A percentile compares a stretch with the other conserved stretches of the same genome.
Conservation (phyloP, 2,113 vertebrate species). For the Zapornia atra region DNA sequence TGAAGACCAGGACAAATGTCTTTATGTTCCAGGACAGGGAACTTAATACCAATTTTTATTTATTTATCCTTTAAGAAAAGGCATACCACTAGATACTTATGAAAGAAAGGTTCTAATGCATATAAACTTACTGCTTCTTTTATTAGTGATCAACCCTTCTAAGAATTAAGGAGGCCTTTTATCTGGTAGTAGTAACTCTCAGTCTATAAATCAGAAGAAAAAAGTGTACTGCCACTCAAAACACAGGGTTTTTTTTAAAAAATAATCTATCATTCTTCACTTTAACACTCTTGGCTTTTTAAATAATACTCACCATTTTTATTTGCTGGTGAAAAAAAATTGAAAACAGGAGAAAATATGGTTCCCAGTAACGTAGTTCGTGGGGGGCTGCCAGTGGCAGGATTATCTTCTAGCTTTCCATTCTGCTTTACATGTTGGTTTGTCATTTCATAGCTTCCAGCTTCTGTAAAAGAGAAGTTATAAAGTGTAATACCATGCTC, state of each 20-base stretch:
- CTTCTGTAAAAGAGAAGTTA: constrained; percentile 74
- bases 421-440: constrained; percentile 92
- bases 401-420: constrained; percentile 90
- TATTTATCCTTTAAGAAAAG: neutral
- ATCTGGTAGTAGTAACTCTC: neutral
- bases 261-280: neutral
- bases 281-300: neutral
- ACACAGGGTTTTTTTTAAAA: neutral
- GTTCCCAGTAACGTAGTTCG: constrained; percentile 93
- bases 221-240: neutral
- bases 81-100: neutral
- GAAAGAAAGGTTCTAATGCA: neutral
- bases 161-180: neutral
- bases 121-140: neutral
- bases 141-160: neutral
- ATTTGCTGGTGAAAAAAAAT: constrained; percentile 98
- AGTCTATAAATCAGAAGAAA: neutral
- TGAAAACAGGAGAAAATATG: constrained; percentile 98
- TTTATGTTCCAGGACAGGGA: neutral
- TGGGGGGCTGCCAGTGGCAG: constrained; percentile 84
- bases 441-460: constrained; percentile 89
- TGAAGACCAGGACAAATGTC: neutral
- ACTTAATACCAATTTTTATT: neutral
- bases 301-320: constrained; percentile 87
- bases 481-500: neutral